These are phyloP conservation scores for Philaethria dido DNA, from an alignment of 2,888 invertebrate genomes.

Conservation along the genomic window DNA sequence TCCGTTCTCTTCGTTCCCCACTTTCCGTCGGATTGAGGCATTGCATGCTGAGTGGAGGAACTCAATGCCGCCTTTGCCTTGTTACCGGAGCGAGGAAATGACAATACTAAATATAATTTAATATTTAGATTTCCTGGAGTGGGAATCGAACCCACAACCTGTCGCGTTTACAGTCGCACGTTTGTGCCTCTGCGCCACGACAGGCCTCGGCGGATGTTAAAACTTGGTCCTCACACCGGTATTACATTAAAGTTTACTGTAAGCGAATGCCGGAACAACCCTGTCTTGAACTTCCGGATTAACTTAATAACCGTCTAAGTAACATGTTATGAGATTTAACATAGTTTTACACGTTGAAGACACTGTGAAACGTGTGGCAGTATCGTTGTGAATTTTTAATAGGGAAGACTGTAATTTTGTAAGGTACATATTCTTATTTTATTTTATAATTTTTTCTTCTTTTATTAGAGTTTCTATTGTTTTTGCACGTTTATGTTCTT, in stretches of 20 bases:
- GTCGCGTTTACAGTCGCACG: too few relatives aligned
- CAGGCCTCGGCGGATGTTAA: too few relatives aligned
- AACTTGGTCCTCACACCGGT: slow-evolving; percentile 27
- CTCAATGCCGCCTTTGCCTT: too few relatives aligned
- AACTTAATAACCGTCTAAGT: slow-evolving; percentile 33
- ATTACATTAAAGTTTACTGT: slow-evolving; percentile 34
- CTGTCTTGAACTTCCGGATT: slow-evolving; percentile 31
- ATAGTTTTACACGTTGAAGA: slow-evolving; percentile 25
- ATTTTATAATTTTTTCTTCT: background rate
- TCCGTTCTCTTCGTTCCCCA: too few relatives aligned
- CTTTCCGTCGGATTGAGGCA: too few relatives aligned
- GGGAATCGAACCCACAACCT: too few relatives aligned
- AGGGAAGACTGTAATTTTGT: background rate
- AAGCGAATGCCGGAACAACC: slow-evolving; percentile 24
- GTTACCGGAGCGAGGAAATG: too few relatives aligned
- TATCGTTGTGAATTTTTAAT: background rate
- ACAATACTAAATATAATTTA: too few relatives aligned
- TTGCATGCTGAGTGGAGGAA: too few relatives aligned
- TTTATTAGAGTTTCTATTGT: background rate
- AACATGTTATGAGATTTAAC: slow-evolving; percentile 29
- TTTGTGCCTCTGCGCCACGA: too few relatives aligned
- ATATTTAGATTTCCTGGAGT: too few relatives aligned
- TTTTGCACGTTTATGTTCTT: background rate
- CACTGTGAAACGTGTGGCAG: background rate
- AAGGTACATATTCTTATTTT: background rate